Evolutionary conservation across 2,888 invertebrate genomes (phyloP).

Genomic region (Troides helena): DNA sequence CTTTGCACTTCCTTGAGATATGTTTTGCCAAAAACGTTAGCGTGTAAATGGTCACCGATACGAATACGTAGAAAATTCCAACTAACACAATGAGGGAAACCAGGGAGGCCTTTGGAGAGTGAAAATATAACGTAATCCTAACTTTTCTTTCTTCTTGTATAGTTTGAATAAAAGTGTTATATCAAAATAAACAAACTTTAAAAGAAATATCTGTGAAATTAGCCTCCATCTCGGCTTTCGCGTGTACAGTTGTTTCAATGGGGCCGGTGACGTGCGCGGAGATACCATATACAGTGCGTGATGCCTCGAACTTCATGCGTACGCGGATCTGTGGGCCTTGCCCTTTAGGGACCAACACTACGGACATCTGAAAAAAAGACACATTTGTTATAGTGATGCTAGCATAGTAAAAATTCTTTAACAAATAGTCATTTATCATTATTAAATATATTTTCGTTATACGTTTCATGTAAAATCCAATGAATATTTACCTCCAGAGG

Average conservation of each 20-base stretch:
- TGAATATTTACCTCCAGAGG: slow-evolving; percentile 65
- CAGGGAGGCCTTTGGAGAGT: too few relatives aligned
- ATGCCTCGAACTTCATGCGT: slow-evolving; percentile 51
- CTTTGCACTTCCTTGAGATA: too few relatives aligned
- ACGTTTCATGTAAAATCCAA: not conserved
- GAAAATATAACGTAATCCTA: too few relatives aligned
- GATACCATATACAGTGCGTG: slow-evolving; percentile 45
- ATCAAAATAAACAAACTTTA: slow-evolving; percentile 49
- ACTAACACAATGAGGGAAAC: too few relatives aligned
- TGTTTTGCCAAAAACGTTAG: too few relatives aligned
- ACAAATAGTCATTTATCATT: too few relatives aligned
- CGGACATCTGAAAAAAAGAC: slow-evolving; percentile 49
- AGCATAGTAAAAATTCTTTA: too few relatives aligned
- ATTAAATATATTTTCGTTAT: too few relatives aligned
- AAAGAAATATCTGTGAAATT: slow-evolving; percentile 66
- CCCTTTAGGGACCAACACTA: slow-evolving; percentile 60
- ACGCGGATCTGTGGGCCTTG: slow-evolving; percentile 56
- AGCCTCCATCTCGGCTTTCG: slow-evolving; percentile 50
- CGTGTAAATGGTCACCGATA: too few relatives aligned
- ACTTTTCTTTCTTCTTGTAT: too few relatives aligned
- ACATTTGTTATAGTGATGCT: not conserved
- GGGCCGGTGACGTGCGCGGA: slow-evolving; percentile 59
- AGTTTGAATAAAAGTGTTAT: too few relatives aligned
- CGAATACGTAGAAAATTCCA: too few relatives aligned
- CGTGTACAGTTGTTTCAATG: slow-evolving; percentile 54